These are phyloP conservation scores for Stenotaenia linearis DNA, from an alignment of 2,888 invertebrate genomes.

Conservation along the genomic window DNA sequence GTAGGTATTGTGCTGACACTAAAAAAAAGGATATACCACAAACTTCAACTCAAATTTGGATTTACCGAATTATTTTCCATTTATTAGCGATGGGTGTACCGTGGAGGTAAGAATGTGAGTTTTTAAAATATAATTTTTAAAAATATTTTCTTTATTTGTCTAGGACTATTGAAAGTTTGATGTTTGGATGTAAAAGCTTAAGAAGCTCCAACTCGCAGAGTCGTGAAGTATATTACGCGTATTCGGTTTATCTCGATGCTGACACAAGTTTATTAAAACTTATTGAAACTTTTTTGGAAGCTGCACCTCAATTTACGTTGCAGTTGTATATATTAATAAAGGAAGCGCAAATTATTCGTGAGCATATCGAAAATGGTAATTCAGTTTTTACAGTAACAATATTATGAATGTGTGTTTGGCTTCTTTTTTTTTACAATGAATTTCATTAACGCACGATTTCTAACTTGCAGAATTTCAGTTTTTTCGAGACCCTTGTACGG, in stretches of 20 bases:
- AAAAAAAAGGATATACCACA: slow-evolving; percentile 30
- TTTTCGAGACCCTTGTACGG: background rate
- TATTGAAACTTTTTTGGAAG: slow-evolving; percentile 65
- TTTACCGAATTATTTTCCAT: slow-evolving; percentile 53
- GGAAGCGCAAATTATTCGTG: slow-evolving; percentile 32
- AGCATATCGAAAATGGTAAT: background rate
- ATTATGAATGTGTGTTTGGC: too few species aligned
- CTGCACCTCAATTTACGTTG: slow-evolving; percentile 65
- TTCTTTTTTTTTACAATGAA: background rate
- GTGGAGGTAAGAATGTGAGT: background rate
- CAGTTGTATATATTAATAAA: slow-evolving; percentile 62
- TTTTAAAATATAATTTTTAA: background rate
- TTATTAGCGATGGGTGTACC: background rate
- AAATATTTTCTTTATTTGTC: slow-evolving; percentile 39
- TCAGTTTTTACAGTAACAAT: too few species aligned
- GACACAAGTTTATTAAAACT: slow-evolving; percentile 65
- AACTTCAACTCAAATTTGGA: slow-evolving; percentile 49
- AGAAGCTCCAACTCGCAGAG: slow-evolving; percentile 31
- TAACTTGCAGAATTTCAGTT: background rate
- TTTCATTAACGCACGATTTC: background rate
- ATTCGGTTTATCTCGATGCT: slow-evolving; percentile 49
- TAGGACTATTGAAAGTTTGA: slow-evolving; percentile 36
- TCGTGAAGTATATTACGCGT: slow-evolving; percentile 40
- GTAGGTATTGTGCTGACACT: slow-evolving; percentile 36
- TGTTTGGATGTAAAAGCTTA: background rate